phyloP scores from a whole-genome alignment of 1,140 invertebrate genomes.

The Ips typographus region DNA sequence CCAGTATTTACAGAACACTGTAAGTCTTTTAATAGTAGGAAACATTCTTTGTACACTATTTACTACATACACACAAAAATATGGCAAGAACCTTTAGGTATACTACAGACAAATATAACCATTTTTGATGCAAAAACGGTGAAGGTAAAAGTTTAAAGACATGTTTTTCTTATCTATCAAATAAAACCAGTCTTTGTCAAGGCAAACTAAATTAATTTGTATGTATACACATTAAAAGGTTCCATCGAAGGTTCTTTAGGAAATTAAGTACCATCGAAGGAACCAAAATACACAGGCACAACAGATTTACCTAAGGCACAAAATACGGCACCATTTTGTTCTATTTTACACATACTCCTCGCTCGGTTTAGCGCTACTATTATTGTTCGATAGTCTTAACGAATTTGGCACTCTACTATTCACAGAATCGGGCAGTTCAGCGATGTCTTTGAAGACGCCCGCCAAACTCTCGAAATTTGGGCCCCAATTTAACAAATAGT shows the following conservation, averaged over 20 bases:
- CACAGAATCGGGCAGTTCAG: constrained; percentile 83
- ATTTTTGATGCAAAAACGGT: constrained; percentile 29
- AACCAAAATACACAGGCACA: constrained; percentile 1
- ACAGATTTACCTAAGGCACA: constrained; percentile 23
- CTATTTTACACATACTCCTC: constrained; percentile 72
- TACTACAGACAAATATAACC: not conserved
- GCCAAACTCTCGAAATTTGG: constrained; percentile 94
- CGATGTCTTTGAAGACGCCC: constrained; percentile 95
- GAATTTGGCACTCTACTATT: constrained; percentile 64
- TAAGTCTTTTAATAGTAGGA: constrained; percentile 33
- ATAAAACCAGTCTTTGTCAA: constrained; percentile 15
- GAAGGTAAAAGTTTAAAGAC: constrained; percentile 1
- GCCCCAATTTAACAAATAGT: constrained; percentile 93
- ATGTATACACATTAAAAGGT: not conserved
- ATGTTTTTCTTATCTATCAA: constrained; percentile 2
- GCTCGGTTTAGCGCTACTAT: constrained; percentile 67
- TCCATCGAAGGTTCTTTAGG: not conserved
- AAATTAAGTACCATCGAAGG: not conserved
- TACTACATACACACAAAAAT: constrained; percentile 22
- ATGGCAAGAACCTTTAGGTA: constrained; percentile 26
- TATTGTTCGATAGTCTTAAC: constrained; percentile 59
- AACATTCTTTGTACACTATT: constrained; percentile 11
- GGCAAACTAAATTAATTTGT: not conserved
- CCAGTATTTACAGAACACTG: not conserved
- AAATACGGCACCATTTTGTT: constrained; percentile 29